phyloP scores from a whole-genome alignment of 2,797 vertebrate species.

The Kryptolebias ocellatus region DNA sequence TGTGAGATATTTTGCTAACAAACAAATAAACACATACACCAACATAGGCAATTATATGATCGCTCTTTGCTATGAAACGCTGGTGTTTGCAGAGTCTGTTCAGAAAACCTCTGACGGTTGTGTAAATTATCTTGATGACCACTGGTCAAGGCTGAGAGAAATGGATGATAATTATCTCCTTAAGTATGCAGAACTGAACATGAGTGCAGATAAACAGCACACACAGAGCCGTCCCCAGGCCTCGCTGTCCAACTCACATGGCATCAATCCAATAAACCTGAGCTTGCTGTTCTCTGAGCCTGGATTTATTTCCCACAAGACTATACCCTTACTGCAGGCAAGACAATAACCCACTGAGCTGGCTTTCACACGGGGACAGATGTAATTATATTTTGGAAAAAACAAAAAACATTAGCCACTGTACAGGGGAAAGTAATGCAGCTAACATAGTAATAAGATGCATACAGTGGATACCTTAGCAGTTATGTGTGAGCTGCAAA shows the following conservation, averaged over 20 bases:
- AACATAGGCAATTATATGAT: too few relatives aligned
- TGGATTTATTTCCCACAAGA: slow-evolving; percentile 74
- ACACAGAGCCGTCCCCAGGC: slow-evolving; percentile 30
- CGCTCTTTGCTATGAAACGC: too few relatives aligned
- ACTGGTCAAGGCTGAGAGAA: background rate
- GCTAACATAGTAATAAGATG: background rate
- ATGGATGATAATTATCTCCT: slow-evolving; percentile 18
- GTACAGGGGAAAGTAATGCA: slow-evolving; percentile 9
- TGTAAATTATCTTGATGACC: too few relatives aligned
- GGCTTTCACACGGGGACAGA: slow-evolving; percentile 35
- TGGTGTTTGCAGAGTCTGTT: too few relatives aligned
- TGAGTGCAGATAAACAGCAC: background rate
- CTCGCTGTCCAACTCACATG: slow-evolving; percentile 39
- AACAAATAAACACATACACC: too few relatives aligned
- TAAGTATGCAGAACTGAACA: slow-evolving; percentile 11
- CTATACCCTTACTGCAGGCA: slow-evolving; percentile 51
- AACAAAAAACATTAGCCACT: slow-evolving; percentile 8
- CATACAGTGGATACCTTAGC: background rate
- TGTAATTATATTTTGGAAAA: slow-evolving; percentile 45
- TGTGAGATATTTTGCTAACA: too few relatives aligned
- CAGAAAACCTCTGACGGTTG: too few relatives aligned
- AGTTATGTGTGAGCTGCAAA: background rate
- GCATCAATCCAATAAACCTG: slow-evolving; percentile 72
- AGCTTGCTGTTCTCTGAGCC: slow-evolving; percentile 67
- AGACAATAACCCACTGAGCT: slow-evolving; percentile 54